phyloP scores from a whole-genome alignment of 2,113 vertebrate genomes.

The Elaphurus davidianus region DNA sequence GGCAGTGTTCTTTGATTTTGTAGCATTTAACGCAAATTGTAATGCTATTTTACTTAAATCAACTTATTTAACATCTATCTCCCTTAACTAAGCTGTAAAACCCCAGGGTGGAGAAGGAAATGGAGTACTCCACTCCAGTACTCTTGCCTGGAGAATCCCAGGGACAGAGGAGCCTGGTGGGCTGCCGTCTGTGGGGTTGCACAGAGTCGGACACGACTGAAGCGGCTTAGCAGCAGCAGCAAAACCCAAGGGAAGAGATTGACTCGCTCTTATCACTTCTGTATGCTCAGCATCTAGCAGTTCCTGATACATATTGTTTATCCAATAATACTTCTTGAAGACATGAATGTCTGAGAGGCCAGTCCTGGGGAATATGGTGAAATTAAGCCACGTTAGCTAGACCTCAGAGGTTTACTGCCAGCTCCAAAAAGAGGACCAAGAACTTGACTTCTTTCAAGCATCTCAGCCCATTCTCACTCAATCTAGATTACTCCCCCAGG shows the following conservation, averaged over 20 bases:
- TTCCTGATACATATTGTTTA: neutral
- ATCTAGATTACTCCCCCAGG: neutral
- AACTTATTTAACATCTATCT: neutral
- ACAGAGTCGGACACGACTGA: neutral
- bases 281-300: neutral
- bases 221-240: neutral
- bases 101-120: neutral
- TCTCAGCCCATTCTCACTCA: neutral
- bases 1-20: neutral
- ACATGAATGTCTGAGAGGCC: neutral
- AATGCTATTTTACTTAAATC: slow-evolving; percentile 2
- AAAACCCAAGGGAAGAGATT: neutral
- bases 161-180: neutral
- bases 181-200: neutral
- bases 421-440: neutral
- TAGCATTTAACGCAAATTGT: neutral
- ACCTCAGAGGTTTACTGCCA: neutral
- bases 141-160: neutral
- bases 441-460: neutral
- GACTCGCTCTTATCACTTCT: neutral
- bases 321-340: neutral
- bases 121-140: neutral
- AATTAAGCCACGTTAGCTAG: neutral
- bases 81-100: slow-evolving; percentile 1
- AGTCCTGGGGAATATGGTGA: neutral